A percentile compares a stretch with the other conserved stretches of the same genome.
phyloP scores from a whole-genome alignment of 2,888 invertebrate species.

The Brachycybe producta region DNA sequence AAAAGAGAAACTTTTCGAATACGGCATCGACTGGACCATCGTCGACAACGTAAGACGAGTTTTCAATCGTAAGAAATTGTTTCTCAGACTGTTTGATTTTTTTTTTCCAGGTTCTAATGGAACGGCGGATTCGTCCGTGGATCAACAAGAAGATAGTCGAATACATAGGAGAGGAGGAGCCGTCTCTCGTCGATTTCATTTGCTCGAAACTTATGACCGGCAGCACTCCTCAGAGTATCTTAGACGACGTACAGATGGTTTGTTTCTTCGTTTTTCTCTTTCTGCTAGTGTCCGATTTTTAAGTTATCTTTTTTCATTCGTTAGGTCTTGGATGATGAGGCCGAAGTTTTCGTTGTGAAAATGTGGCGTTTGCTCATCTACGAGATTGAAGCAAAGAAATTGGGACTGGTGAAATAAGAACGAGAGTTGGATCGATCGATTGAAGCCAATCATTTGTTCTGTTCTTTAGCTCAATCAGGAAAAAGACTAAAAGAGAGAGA shows the following conservation, averaged over 20 bases:
- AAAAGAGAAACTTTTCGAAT: slow-evolving; percentile 90
- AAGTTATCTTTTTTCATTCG: neutral
- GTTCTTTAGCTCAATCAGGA: too few relatives aligned
- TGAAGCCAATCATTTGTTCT: too few relatives aligned
- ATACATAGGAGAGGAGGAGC: slow-evolving; percentile 98
- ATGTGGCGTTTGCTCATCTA: slow-evolving; percentile 99
- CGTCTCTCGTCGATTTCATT: slow-evolving; percentile 96
- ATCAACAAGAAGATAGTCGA: slow-evolving; percentile 99
- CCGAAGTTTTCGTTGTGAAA: slow-evolving; percentile 99
- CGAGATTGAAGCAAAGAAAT: slow-evolving; percentile 96
- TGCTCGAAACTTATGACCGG: slow-evolving; percentile 94
- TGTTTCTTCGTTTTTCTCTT: slow-evolving; percentile 24
- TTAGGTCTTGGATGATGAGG: slow-evolving; percentile 97
- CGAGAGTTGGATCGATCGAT: too few relatives aligned
- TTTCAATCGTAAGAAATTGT: neutral
- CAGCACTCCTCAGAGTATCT: slow-evolving; percentile 81
- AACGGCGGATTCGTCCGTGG: slow-evolving; percentile 95
- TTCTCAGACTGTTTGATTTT: neutral
- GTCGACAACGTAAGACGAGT: slow-evolving; percentile 48
- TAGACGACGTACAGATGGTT: slow-evolving; percentile 98
- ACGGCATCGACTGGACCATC: slow-evolving; percentile 80
- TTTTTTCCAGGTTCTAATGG: slow-evolving; percentile 56
- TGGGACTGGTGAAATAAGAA: slow-evolving; percentile 64
- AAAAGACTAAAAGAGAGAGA: too few relatives aligned
- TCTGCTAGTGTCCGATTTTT: neutral